Conservation (phyloP, 2,888 invertebrate genomes). For the Sarcophaga carnaria region DNA sequence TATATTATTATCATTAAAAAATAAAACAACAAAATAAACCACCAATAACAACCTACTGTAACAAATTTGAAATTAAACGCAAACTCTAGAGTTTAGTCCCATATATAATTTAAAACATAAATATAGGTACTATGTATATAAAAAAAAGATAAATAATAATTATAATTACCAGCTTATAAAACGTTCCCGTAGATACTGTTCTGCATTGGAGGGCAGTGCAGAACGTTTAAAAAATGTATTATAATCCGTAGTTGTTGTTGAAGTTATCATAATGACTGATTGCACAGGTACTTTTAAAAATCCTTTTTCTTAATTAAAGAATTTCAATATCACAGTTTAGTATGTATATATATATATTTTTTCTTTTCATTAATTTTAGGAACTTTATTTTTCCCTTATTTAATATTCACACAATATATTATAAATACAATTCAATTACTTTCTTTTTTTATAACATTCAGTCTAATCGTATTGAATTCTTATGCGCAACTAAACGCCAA, state of each 20-base stretch:
- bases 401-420: not conserved
- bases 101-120: not conserved
- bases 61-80: too few species aligned
- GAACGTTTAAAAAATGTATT: conserved; percentile 76
- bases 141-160: conserved; percentile 18
- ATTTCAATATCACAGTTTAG: conserved; percentile 54
- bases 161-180: conserved; percentile 75
- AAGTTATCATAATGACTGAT: conserved; percentile 74
- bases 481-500: conserved; percentile 49
- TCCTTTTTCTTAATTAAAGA: conserved; percentile 5
- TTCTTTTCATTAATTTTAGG: conserved; percentile 21
- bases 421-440: not conserved
- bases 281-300: not conserved
- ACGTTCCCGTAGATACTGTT: conserved; percentile 76
- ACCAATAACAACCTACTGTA: too few species aligned
- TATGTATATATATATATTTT: not conserved
- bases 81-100: too few species aligned
- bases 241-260: conserved; percentile 74
- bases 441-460: conserved; percentile 27
- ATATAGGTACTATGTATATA: not conserved
- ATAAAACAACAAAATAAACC: too few species aligned
- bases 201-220: conserved; percentile 77
- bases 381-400: conserved; percentile 23
- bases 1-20: too few species aligned
- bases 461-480: conserved; percentile 46